phyloP scores from a whole-genome alignment of 2,888 invertebrate genomes.

The Drosophila histrio region DNA sequence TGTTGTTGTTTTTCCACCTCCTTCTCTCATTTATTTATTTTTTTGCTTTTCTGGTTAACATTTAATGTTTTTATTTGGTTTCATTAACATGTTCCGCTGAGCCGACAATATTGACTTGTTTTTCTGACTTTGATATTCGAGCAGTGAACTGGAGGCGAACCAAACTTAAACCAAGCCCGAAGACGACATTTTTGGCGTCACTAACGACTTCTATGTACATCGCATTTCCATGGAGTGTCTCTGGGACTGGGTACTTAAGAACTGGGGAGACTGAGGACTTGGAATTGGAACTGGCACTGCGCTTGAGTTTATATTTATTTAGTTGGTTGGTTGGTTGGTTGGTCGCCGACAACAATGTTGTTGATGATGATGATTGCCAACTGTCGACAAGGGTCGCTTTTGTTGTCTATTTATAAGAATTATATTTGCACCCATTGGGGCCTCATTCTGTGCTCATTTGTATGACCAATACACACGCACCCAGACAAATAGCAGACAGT shows the following conservation, averaged over 20 bases:
- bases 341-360: slow-evolving; percentile 22
- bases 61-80: slow-evolving; percentile 73
- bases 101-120: slow-evolving; percentile 62
- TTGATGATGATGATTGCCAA: slow-evolving; percentile 65
- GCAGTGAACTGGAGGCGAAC: slow-evolving; percentile 13
- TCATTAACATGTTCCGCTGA: slow-evolving; percentile 55
- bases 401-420: slow-evolving; percentile 77
- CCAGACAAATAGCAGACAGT: slow-evolving; percentile 4
- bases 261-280: background rate
- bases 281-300: slow-evolving; percentile 9
- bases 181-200: slow-evolving; percentile 18
- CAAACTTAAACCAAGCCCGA: slow-evolving; percentile 10
- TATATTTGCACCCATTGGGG: slow-evolving; percentile 71
- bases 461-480: slow-evolving; percentile 38
- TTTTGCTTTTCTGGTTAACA: slow-evolving; percentile 46
- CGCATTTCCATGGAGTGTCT: slow-evolving; percentile 20
- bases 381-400: slow-evolving; percentile 75
- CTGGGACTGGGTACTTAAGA: background rate
- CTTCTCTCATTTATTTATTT: slow-evolving; percentile 9
- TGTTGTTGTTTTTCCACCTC: slow-evolving; percentile 6
- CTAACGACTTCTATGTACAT: slow-evolving; percentile 18
- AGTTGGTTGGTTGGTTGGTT: slow-evolving; percentile 48
- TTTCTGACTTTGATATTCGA: slow-evolving; percentile 41
- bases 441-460: slow-evolving; percentile 58
- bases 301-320: slow-evolving; percentile 61